Evolutionary conservation across 1,140 invertebrate species (phyloP).

Genomic region (Sycobia sp.): DNA sequence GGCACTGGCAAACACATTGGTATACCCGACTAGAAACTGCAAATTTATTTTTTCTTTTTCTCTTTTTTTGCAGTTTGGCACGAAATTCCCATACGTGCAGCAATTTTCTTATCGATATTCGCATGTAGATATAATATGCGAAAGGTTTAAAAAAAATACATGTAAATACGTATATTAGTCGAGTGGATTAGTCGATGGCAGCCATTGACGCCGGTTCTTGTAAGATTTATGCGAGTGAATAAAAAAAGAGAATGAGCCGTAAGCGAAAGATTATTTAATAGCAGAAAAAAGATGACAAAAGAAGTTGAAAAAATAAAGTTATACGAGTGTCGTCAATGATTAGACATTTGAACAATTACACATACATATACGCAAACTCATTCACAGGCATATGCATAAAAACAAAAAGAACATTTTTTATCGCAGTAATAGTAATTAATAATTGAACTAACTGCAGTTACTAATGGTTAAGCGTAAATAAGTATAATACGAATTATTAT

Average conservation of each 20-base stretch:
- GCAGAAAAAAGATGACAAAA: slow-evolving; percentile 3
- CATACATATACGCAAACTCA: background rate
- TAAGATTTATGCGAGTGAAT: slow-evolving; percentile 1
- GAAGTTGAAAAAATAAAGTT: slow-evolving; percentile 14
- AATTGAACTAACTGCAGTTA: slow-evolving; percentile 29
- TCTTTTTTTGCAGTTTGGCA: background rate
- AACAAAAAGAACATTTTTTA: slow-evolving; percentile 25
- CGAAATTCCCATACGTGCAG: background rate
- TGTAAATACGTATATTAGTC: slow-evolving; percentile 21
- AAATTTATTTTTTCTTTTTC: background rate
- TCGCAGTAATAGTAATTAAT: slow-evolving; percentile 24
- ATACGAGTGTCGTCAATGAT: slow-evolving; percentile 2
- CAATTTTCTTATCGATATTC: slow-evolving; percentile 7
- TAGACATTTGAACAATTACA: background rate
- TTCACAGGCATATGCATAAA: too few species aligned
- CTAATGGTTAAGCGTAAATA: slow-evolving; percentile 27
- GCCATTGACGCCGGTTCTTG: slow-evolving; percentile 2
- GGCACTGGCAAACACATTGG: slow-evolving; percentile 1
- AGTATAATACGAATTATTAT: slow-evolving; percentile 22
- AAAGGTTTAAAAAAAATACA: slow-evolving; percentile 17
- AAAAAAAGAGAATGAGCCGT: slow-evolving; percentile 6
- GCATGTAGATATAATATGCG: background rate
- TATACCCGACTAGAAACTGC: background rate
- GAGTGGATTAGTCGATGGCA: background rate
- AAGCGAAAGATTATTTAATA: background rate